These are phyloP conservation scores for Meleagris gallopavo DNA, from an alignment of 2,113 vertebrate genomes.

Conservation along the genomic window DNA sequence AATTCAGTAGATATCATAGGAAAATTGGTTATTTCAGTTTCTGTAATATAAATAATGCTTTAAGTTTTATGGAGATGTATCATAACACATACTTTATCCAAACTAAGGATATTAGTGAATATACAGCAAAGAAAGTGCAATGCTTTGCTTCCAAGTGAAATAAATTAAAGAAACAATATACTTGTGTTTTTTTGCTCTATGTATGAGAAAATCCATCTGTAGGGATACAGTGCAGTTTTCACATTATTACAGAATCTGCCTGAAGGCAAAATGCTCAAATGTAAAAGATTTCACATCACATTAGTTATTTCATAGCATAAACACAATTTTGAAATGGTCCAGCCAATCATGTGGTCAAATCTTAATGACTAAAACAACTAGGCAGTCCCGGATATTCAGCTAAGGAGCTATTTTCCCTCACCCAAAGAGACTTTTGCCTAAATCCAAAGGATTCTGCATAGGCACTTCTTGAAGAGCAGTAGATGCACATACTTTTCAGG, in stretches of 20 bases:
- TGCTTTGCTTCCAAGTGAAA: neutral
- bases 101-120: neutral
- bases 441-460: neutral
- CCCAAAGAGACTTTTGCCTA: neutral
- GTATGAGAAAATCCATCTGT: neutral
- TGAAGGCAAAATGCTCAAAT: neutral
- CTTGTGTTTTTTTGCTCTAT: neutral
- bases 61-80: neutral
- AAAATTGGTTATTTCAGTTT: neutral
- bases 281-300: neutral
- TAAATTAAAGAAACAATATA: neutral
- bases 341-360: neutral
- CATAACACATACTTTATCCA: neutral
- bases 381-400: neutral
- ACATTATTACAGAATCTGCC: neutral
- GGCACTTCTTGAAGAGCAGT: neutral
- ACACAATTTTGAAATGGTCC: neutral
- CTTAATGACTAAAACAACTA: neutral
- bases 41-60: neutral
- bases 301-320: slow-evolving; percentile 16
- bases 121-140: neutral
- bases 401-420: neutral
- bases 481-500: neutral
- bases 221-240: neutral
- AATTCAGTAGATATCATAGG: neutral